phyloP scores from a whole-genome alignment of 2,888 invertebrate genomes.

The Crioceris asparagi region DNA sequence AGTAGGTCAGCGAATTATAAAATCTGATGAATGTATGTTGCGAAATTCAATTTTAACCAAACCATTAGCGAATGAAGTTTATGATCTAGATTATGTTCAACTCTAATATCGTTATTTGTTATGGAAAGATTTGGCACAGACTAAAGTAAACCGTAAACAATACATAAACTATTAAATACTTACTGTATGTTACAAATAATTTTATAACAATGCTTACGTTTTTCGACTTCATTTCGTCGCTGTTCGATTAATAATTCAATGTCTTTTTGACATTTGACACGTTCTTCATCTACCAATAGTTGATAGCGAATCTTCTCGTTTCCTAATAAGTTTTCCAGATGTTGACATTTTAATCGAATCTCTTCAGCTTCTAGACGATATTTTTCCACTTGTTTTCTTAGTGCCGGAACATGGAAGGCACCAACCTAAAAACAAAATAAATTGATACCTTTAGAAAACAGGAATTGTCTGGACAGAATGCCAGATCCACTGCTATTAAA shows the following conservation, averaged over 20 bases:
- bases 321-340: constrained; percentile 39
- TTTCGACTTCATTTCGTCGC: constrained; percentile 27
- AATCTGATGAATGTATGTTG: too few relatives aligned
- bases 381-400: constrained; percentile 42
- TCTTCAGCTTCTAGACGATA: constrained; percentile 39
- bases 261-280: constrained; percentile 26
- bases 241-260: constrained; percentile 29
- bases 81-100: too few relatives aligned
- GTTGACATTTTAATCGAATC: constrained; percentile 33
- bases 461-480: too few relatives aligned
- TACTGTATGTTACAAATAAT: not conserved
- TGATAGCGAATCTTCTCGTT: constrained; percentile 35
- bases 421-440: constrained; percentile 41
- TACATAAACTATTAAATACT: not conserved
- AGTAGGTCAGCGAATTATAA: too few relatives aligned
- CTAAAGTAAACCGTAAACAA: too few relatives aligned
- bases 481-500: too few relatives aligned
- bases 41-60: too few relatives aligned
- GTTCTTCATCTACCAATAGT: constrained; percentile 33
- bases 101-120: too few relatives aligned
- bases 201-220: constrained; percentile 27
- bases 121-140: too few relatives aligned
- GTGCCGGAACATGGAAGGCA: constrained; percentile 47
- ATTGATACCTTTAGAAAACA: not conserved
- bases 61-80: too few relatives aligned